Evolutionary conservation across 2,888 invertebrate species (phyloP).

Genomic region (Lasioglossum figueresi): DNA sequence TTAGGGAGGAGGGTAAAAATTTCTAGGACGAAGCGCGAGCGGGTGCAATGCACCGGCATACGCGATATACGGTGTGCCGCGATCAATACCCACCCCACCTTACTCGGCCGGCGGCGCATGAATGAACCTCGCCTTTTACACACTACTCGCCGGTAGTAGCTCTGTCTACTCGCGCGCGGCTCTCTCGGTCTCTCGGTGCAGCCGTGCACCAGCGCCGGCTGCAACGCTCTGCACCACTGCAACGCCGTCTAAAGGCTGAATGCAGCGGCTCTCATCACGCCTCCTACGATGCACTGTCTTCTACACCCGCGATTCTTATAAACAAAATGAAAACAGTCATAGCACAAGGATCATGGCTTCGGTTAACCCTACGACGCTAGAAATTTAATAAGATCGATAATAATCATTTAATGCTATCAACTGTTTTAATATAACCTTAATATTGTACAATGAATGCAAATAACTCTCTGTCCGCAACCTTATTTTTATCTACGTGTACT

Average conservation of each 20-base stretch:
- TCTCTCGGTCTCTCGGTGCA: constrained; percentile 12
- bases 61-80: constrained; percentile 74
- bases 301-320: background rate
- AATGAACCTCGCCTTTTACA: constrained; percentile 82
- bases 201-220: constrained; percentile 10
- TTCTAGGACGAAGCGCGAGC: constrained; percentile 74
- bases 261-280: constrained; percentile 48
- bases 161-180: constrained; percentile 57
- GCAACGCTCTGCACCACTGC: constrained; percentile 16
- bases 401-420: no score
- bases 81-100: constrained; percentile 82
- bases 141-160: constrained; percentile 64
- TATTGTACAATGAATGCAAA: no score
- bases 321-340: background rate
- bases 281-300: background rate
- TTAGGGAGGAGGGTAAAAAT: constrained; percentile 70
- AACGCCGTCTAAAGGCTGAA: constrained; percentile 28
- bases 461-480: no score
- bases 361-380: no score
- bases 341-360: background rate
- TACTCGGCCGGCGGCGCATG: constrained; percentile 81
- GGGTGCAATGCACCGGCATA: constrained; percentile 79
- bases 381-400: no score
- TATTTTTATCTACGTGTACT: no score
- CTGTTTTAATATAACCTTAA: no score